A percentile compares a stretch with the other conserved stretches of the same genome.
These are phyloP conservation scores for Myrmecobius fasciatus DNA, from an alignment of 2,113 vertebrate genomes.

Conservation along the genomic window DNA sequence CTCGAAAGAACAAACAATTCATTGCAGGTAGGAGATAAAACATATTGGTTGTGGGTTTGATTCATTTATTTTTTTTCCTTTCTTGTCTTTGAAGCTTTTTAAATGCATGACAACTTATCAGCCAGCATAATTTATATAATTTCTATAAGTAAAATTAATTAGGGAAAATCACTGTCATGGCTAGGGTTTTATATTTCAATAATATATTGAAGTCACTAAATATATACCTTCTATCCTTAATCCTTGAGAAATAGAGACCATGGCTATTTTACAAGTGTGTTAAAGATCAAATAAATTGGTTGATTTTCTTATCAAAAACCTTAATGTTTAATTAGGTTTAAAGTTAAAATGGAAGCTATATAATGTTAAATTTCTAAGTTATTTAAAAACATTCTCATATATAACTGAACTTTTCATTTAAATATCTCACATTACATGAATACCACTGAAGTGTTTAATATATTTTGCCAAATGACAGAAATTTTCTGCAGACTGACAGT, in stretches of 20 bases:
- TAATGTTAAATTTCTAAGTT: constrained; percentile 25
- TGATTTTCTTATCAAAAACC: constrained; percentile 23
- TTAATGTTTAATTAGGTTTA: constrained; percentile 18
- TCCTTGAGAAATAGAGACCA: constrained; percentile 49
- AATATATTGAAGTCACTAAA: constrained; percentile 67
- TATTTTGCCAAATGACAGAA: constrained; percentile 45
- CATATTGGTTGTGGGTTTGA: constrained; percentile 54
- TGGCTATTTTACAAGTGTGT: neutral
- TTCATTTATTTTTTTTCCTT: constrained; percentile 61
- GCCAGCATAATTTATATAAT: constrained; percentile 64
- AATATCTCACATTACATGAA: constrained; percentile 32
- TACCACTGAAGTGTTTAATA: constrained; percentile 43
- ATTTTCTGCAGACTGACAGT: neutral
- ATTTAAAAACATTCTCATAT: constrained; percentile 13
- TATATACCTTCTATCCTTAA: constrained; percentile 65
- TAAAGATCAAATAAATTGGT: constrained; percentile 21
- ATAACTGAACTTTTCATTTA: constrained; percentile 37
- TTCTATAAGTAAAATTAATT: constrained; percentile 31
- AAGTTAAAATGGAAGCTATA: constrained; percentile 37
- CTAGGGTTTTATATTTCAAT: constrained; percentile 39
- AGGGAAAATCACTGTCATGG: constrained; percentile 29
- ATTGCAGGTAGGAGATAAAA: constrained; percentile 91
- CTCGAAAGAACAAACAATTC: constrained; percentile 96
- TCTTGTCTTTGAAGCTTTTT: constrained; percentile 70
- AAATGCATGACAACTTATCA: constrained; percentile 76